Evolutionary conservation across 2,113 vertebrate species (phyloP).

Genomic region (Anarhynchus alexandrinus): DNA sequence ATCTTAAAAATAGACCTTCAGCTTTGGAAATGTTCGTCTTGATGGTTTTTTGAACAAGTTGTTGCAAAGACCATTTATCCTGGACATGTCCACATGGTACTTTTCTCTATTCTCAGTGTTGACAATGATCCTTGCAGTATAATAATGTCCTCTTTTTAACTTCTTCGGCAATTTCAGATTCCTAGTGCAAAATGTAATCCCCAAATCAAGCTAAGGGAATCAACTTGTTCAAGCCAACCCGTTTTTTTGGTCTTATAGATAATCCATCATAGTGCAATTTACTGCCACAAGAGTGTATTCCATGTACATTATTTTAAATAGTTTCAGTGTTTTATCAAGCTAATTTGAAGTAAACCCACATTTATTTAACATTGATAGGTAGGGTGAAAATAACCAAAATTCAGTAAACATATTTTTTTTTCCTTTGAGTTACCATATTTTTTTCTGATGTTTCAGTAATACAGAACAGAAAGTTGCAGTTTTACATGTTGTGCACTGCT

Average conservation of each 20-base stretch:
- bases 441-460: background rate
- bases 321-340: background rate
- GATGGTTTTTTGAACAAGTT: background rate
- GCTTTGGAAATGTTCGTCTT: background rate
- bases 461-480: background rate
- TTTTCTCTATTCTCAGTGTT: background rate
- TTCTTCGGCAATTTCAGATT: background rate
- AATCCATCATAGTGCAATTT: background rate
- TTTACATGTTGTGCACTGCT: background rate
- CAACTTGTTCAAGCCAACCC: background rate
- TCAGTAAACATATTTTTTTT: background rate
- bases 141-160: background rate
- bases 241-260: background rate
- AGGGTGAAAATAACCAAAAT: background rate
- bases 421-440: background rate
- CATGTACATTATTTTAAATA: background rate
- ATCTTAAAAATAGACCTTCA: constrained; percentile 12
- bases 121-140: background rate
- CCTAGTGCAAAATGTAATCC: background rate
- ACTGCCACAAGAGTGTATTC: background rate
- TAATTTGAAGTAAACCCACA: background rate
- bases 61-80: background rate
- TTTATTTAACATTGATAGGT: background rate
- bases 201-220: background rate
- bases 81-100: background rate